Percentiles rank a stretch among this genome's conserved stretches.
Conservation (phyloP, 2,113 vertebrate species). For the Nannobrachium achirus region DNA sequence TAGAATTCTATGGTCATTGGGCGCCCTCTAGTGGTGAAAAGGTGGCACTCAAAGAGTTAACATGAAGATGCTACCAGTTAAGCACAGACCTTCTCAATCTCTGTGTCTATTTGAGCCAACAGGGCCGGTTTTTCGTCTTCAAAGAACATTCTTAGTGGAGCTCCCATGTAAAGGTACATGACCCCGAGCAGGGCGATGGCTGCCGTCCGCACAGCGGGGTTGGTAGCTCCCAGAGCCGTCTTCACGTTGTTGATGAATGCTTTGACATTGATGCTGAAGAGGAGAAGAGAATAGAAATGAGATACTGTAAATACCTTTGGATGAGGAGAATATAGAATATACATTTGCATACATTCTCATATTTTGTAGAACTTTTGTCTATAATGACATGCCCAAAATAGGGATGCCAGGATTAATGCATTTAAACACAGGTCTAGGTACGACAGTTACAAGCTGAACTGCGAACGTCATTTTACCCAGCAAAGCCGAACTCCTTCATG, state of each 20-base stretch:
- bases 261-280: slow-evolving; percentile 91
- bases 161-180: slow-evolving; percentile 95
- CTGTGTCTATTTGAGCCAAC: slow-evolving; percentile 93
- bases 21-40: too few relatives aligned
- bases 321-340: slow-evolving; percentile 10
- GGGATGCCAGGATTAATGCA: too few relatives aligned
- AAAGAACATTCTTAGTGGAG: slow-evolving; percentile 95
- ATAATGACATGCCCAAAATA: too few relatives aligned
- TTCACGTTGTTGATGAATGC: slow-evolving; percentile 97
- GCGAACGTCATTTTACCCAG: slow-evolving; percentile 80
- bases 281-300: not conserved
- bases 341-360: not conserved
- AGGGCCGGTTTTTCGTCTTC: slow-evolving; percentile 98
- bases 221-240: slow-evolving; percentile 95
- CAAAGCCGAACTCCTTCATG: slow-evolving; percentile 98
- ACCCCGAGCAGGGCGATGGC: slow-evolving; percentile 94
- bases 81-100: slow-evolving; percentile 92
- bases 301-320: slow-evolving; percentile 18
- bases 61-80: not conserved
- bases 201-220: slow-evolving; percentile 92
- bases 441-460: not conserved
- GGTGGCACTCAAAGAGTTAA: too few relatives aligned
- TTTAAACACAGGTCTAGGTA: not conserved
- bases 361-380: too few relatives aligned
- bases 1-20: too few relatives aligned